Base-by-base conservation (phyloP, 2,113 vertebrate genomes). In the Sander lucioperca region DNA sequence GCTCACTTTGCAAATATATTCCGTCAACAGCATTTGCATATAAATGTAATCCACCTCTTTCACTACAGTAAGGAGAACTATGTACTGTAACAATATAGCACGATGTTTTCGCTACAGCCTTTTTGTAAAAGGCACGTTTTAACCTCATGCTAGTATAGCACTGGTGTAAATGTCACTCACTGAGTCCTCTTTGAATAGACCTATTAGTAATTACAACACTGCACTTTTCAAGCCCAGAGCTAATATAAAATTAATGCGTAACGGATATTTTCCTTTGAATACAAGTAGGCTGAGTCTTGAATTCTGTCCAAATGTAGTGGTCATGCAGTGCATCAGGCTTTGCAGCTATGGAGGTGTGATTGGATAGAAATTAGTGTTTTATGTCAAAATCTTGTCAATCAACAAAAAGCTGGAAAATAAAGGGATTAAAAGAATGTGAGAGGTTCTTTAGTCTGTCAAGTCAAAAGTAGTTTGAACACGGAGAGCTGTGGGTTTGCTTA, bases 151-250 rank as follows among this genome's bases (percentile, higher is more conserved):
- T 63, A 69, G 12, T 48, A 36, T 33, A 73, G 21, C 45, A 47
- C 21, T 54, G 53, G 62, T 70, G 25, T 58, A 79, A 70, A 83
- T 70, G 64, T 79, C 74, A 64, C n/a, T n/a, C n/a, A n/a, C n/a
- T n/a, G 74, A 64, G 69, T 79, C 27, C 50, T 70, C 27, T 77
- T 63, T 82, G 72, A 85, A 77, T 73, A 80, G 63, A 21, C 62
- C 51, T 27, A 77, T 74, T 82, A 80, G 57, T 33, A 79, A 82
- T 69, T 62, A 71, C 69, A 58, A 61, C n/a, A 36, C 43, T 21
- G 63, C 64, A 66, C 23, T 63, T 63, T 77, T 75, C 6, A 78
- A 71, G 65, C 57, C 21, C 4, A 1, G 11, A 48, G 64, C 50
- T 56, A 23, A 72, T 8, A 59, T 58, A 6, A 68, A 68, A 56